Conservation (phyloP, 1,140 invertebrate species). For the Tetramorium alpestre region DNA sequence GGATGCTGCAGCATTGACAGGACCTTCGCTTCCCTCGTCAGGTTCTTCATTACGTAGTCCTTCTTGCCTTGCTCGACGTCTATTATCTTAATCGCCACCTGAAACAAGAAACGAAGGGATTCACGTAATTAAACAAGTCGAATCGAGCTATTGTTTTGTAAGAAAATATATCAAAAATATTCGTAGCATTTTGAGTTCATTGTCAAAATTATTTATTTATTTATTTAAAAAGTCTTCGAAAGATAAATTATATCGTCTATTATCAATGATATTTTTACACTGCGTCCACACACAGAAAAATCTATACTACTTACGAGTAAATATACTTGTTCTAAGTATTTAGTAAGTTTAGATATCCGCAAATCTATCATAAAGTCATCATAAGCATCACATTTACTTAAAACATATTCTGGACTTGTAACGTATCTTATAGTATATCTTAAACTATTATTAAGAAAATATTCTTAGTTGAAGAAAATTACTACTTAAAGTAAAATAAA, state of each 20-base stretch:
- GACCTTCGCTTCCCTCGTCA: constrained; percentile 89
- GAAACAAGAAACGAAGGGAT: constrained; percentile 66
- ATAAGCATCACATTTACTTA: no score
- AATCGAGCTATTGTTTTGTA: neutral
- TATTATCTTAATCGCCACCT: constrained; percentile 91
- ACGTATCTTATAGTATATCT: no score
- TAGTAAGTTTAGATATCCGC: no score
- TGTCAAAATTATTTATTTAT: neutral
- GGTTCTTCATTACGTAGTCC: constrained; percentile 89
- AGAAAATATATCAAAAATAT: neutral
- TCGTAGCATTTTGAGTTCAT: neutral
- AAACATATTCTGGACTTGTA: no score
- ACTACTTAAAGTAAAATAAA: no score
- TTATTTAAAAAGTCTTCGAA: neutral
- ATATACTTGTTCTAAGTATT: no score
- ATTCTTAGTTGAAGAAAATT: no score
- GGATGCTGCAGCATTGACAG: constrained; percentile 89
- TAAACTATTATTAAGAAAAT: no score
- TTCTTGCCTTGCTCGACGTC: constrained; percentile 88
- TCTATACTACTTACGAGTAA: no score
- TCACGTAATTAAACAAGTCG: constrained; percentile 31
- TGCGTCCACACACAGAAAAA: no score
- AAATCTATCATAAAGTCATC: no score
- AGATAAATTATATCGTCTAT: neutral
- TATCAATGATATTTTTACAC: constrained; percentile 1